Conservation (phyloP, 2,113 vertebrate genomes). For the Lophotis ruficrista region DNA sequence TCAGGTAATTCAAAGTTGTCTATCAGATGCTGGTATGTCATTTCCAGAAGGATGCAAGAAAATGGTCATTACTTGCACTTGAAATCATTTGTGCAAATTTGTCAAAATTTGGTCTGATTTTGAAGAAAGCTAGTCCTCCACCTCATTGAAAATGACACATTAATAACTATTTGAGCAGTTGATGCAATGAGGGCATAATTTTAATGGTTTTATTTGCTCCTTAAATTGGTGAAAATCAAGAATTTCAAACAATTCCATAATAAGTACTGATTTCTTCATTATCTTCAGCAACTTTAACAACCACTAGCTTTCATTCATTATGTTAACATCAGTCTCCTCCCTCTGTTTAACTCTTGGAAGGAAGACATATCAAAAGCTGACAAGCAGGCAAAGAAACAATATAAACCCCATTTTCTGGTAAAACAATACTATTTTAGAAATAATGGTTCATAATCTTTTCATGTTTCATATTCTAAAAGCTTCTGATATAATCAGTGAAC, state of each 20-base stretch:
- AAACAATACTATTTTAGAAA: constrained; percentile 59
- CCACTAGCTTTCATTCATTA: not conserved
- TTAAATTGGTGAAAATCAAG: not conserved
- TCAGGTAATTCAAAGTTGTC: not conserved
- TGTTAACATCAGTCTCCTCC: not conserved
- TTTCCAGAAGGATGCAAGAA: not conserved
- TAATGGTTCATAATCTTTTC: constrained; percentile 62
- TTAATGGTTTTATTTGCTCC: not conserved
- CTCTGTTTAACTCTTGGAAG: not conserved
- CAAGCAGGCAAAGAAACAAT: constrained; percentile 30
- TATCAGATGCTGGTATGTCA: not conserved
- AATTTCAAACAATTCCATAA: not conserved
- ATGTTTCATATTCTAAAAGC: constrained; percentile 68
- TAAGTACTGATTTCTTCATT: not conserved
- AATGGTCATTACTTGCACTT: not conserved
- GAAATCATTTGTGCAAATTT: not conserved
- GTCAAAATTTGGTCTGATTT: not conserved
- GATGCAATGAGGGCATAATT: not conserved
- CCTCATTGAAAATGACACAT: not conserved
- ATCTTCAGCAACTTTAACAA: not conserved
- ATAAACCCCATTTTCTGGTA: constrained; percentile 2
- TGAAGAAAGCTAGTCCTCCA: not conserved
- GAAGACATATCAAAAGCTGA: not conserved
- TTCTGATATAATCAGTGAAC: constrained; percentile 68
- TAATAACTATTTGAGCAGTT: not conserved